Percentiles rank a stretch among this genome's conserved stretches.
These are phyloP conservation scores for Phaethornis superciliosus DNA, from an alignment of 2,113 vertebrate genomes.

Conservation along the genomic window DNA sequence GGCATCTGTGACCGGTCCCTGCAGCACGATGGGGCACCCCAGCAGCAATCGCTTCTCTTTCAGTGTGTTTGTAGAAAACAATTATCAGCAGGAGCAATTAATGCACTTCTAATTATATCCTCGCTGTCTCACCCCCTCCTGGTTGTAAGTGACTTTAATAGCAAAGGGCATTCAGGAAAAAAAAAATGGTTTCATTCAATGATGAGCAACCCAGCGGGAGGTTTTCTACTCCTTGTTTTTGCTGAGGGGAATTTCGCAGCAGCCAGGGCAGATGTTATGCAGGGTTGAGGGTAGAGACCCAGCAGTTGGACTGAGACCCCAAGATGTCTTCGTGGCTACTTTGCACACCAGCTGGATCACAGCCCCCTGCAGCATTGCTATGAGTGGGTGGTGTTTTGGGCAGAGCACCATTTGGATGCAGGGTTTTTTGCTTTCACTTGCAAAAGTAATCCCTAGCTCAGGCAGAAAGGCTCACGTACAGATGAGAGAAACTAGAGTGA, in stretches of 20 bases:
- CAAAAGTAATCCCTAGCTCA: not conserved
- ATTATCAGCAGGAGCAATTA: constrained; percentile 48
- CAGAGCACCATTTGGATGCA: not conserved
- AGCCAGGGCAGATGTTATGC: not conserved
- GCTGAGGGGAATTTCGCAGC: rapidly evolving
- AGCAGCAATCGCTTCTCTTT: not conserved
- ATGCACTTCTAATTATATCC: constrained; percentile 41
- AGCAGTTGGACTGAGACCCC: not conserved
- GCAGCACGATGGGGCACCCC: rapidly evolving
- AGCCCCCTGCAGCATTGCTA: rapidly evolving
- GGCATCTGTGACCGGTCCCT: not conserved
- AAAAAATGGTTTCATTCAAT: not conserved
- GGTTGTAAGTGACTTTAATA: not conserved
- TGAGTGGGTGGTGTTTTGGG: rapidly evolving
- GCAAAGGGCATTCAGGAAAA: not conserved
- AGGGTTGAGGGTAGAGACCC: not conserved
- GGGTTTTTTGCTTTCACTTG: not conserved
- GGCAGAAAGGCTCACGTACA: rapidly evolving
- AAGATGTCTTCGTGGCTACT: rapidly evolving
- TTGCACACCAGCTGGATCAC: not conserved
- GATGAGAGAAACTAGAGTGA: not conserved
- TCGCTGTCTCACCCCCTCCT: not conserved
- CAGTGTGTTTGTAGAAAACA: constrained; percentile 33
- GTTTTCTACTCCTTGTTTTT: not conserved
- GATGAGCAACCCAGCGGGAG: not conserved